Evolutionary conservation across 2,888 invertebrate genomes (phyloP).

Genomic region (Phoenoteleia sp.): DNA sequence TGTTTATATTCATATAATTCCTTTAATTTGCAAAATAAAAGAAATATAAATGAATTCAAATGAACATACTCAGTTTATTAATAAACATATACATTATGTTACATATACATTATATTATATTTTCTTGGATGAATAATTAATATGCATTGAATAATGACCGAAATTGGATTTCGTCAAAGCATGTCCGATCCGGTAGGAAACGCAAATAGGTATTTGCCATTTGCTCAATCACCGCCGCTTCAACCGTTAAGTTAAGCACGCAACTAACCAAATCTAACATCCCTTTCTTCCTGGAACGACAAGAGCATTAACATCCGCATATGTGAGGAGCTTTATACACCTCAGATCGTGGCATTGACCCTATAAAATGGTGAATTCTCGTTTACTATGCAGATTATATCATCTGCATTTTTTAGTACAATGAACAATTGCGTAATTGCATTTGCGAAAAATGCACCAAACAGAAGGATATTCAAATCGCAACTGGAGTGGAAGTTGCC

Average conservation of each 20-base stretch:
- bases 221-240: slow-evolving; percentile 59
- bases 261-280: slow-evolving; percentile 36
- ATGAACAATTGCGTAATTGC: slow-evolving; percentile 27
- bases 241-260: slow-evolving; percentile 49
- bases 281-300: slow-evolving; percentile 54
- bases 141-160: slow-evolving; percentile 47
- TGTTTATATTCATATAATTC: too few species aligned
- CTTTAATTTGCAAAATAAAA: too few species aligned
- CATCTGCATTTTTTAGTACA: slow-evolving; percentile 16
- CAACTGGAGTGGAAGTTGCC: slow-evolving; percentile 5
- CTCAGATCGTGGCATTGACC: slow-evolving; percentile 8
- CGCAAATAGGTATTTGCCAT: slow-evolving; percentile 55
- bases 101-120: too few species aligned
- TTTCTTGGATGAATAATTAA: slow-evolving; percentile 47
- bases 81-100: too few species aligned
- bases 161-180: slow-evolving; percentile 60
- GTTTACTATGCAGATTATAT: slow-evolving; percentile 18
- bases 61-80: too few species aligned
- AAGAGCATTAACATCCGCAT: slow-evolving; percentile 29
- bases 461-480: slow-evolving; percentile 4
- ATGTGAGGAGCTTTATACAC: neutral
- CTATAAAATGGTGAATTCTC: neutral
- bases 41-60: too few species aligned
- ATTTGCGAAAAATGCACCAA: slow-evolving; percentile 17
- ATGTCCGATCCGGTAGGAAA: slow-evolving; percentile 31